Percentiles rank a stretch among this genome's conserved stretches.
Evolutionary conservation across 1,140 invertebrate species (phyloP).

Genomic region (Drosophila quadrilineata): DNA sequence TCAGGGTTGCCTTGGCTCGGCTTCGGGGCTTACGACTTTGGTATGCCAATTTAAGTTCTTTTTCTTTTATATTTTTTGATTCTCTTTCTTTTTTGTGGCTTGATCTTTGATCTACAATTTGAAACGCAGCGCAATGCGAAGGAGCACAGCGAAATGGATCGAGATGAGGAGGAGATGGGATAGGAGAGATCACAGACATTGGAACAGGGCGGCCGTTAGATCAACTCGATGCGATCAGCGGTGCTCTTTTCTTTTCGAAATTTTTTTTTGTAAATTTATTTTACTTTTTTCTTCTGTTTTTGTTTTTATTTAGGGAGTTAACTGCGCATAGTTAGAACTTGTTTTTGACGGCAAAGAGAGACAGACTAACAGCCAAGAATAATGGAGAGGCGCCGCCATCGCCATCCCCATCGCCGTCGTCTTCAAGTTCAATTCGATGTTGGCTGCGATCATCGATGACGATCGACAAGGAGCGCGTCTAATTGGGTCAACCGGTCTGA

Average conservation of each 20-base stretch:
- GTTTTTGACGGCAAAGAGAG: slow-evolving; percentile 43
- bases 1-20: slow-evolving; percentile 2
- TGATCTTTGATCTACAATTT: slow-evolving; percentile 81
- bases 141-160: slow-evolving; percentile 16
- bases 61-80: too few relatives aligned
- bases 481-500: slow-evolving; percentile 74
- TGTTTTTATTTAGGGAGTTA: slow-evolving; percentile 60
- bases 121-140: slow-evolving; percentile 56
- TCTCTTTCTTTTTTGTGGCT: slow-evolving; percentile 59
- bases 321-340: slow-evolving; percentile 54
- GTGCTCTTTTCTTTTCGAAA: too few relatives aligned
- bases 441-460: slow-evolving; percentile 28
- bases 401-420: too few relatives aligned
- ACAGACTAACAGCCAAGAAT: slow-evolving; percentile 36
- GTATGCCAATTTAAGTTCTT: slow-evolving; percentile 72
- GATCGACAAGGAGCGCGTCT: slow-evolving; percentile 57
- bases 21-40: slow-evolving; percentile 41
- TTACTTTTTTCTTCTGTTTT: too few relatives aligned
- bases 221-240: slow-evolving; percentile 68
- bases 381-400: slow-evolving; percentile 73
- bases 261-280: too few relatives aligned
- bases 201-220: slow-evolving; percentile 71
- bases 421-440: slow-evolving; percentile 64
- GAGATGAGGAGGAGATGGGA: not conserved
- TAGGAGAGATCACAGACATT: slow-evolving; percentile 17